phyloP scores from a whole-genome alignment of 2,797 vertebrate genomes.

The Dermochelys coriacea region DNA sequence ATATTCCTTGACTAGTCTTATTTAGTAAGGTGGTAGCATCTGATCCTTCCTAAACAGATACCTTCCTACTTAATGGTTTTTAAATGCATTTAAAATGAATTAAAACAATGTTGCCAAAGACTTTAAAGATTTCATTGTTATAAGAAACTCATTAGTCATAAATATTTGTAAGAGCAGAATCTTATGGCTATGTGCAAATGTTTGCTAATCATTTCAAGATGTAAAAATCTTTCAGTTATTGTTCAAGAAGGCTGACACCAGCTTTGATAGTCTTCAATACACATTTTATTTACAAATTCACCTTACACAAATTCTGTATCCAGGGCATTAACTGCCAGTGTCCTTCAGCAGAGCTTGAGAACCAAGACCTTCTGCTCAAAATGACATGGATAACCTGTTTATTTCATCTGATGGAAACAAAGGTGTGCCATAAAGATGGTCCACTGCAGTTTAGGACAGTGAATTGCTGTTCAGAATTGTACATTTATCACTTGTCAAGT shows the following conservation, averaged over 20 bases:
- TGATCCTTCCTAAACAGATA: background rate
- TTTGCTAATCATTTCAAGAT: background rate
- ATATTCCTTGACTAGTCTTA: background rate
- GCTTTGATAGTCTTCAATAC: constrained; percentile 58
- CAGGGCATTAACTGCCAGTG: constrained; percentile 35
- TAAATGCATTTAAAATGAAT: background rate
- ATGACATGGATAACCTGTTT: constrained; percentile 28
- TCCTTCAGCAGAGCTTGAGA: constrained; percentile 44
- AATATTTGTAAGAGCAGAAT: background rate
- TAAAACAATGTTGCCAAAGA: background rate
- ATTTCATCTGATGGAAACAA: background rate
- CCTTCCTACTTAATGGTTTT: background rate
- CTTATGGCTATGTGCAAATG: background rate
- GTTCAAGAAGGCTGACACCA: background rate
- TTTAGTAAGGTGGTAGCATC: background rate
- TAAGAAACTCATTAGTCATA: background rate
- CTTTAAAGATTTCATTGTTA: background rate
- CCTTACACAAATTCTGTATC: constrained; percentile 30
- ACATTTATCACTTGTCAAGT: background rate
- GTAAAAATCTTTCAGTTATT: background rate
- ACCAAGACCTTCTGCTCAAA: constrained; percentile 61
- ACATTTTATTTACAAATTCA: constrained; percentile 29
- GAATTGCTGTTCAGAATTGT: background rate
- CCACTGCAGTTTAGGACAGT: background rate
- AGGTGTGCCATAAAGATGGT: background rate